phyloP scores from a whole-genome alignment of 2,113 vertebrate genomes.

The Scomber scombrus region DNA sequence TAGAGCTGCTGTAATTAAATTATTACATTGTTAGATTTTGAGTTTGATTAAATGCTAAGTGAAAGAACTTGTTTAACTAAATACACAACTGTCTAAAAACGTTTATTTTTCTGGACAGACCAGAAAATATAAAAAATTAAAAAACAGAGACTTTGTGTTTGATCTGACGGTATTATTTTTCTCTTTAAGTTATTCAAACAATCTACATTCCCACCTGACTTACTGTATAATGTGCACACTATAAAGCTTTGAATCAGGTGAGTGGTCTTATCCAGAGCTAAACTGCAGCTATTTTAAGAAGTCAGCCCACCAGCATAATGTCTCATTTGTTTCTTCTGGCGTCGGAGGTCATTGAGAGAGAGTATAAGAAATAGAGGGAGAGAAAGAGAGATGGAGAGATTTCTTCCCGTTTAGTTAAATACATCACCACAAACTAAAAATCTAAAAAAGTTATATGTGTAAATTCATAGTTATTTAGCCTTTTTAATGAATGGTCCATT shows the following conservation, averaged over 20 bases:
- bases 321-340: constrained; percentile 68
- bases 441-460: too few relatives aligned
- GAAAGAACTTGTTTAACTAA: background rate
- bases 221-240: constrained; percentile 57
- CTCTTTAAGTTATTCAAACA: constrained; percentile 4
- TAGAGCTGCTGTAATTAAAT: background rate
- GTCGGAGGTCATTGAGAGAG: constrained; percentile 38
- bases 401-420: too few relatives aligned
- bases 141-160: background rate
- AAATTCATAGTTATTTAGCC: too few relatives aligned
- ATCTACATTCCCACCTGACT: constrained; percentile 43
- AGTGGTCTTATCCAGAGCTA: constrained; percentile 66
- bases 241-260: constrained; percentile 75
- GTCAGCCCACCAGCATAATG: constrained; percentile 70
- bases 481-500: background rate
- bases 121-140: background rate
- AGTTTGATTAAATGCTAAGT: background rate
- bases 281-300: constrained; percentile 66
- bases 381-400: background rate
- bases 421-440: too few relatives aligned
- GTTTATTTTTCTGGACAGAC: background rate
- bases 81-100: background rate
- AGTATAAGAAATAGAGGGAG: constrained; percentile 5
- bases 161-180: constrained; percentile 13
- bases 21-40: constrained; percentile 7